Evolutionary conservation across 2,797 vertebrate genomes (phyloP).

Genomic region (Chelon labrosus): DNA sequence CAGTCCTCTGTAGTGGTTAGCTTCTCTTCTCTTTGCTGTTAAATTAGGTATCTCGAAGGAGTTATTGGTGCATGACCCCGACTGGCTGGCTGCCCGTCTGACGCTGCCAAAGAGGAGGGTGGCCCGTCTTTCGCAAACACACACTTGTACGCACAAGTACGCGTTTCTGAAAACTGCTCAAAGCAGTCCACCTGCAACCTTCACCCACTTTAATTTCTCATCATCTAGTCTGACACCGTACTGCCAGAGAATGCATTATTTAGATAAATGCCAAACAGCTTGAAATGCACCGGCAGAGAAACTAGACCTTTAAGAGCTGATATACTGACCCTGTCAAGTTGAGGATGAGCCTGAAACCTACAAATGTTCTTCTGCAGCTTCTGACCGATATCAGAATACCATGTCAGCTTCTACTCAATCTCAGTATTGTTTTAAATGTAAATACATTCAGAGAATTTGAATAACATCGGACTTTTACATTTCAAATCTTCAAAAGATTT

Average conservation of each 20-base stretch:
- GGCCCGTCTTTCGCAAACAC: slow-evolving; percentile 8
- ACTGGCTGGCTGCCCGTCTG: slow-evolving; percentile 36
- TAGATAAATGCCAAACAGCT: slow-evolving; percentile 39
- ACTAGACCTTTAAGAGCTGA: slow-evolving; percentile 42
- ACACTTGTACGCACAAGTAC: not conserved
- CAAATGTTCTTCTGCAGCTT: slow-evolving; percentile 5
- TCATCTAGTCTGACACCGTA: slow-evolving; percentile 29
- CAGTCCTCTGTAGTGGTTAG: slow-evolving; percentile 44
- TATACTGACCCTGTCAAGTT: slow-evolving; percentile 38
- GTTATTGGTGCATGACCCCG: slow-evolving; percentile 54
- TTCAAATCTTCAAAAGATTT: slow-evolving; percentile 8
- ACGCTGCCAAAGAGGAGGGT: slow-evolving; percentile 21
- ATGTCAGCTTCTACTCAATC: not conserved
- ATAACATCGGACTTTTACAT: slow-evolving; percentile 5
- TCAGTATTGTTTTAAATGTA: not conserved
- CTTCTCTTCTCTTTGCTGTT: slow-evolving; percentile 43
- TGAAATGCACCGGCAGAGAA: slow-evolving; percentile 23
- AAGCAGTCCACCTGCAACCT: slow-evolving; percentile 28
- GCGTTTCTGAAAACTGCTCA: slow-evolving; percentile 20
- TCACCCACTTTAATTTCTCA: slow-evolving; percentile 47
- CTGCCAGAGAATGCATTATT: slow-evolving; percentile 49
- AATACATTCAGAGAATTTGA: not conserved
- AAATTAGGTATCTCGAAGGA: slow-evolving; percentile 66
- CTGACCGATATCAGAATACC: not conserved
- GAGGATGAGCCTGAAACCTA: not conserved